Evolutionary conservation across 2,888 invertebrate genomes (phyloP).

Genomic region (Diarsia dahlii): DNA sequence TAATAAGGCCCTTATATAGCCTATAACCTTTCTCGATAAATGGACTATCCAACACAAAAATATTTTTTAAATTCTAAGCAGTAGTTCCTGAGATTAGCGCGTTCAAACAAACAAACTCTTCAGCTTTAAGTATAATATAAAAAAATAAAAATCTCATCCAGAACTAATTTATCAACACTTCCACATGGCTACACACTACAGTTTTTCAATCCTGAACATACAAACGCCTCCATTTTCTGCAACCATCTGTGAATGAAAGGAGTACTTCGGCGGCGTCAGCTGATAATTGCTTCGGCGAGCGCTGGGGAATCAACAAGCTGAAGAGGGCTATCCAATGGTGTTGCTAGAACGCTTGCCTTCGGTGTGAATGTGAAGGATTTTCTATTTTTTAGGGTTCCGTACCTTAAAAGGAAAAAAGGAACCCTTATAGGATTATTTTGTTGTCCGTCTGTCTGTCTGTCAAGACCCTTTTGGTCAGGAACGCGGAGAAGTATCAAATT

Average conservation of each 20-base stretch:
- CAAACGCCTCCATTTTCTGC: conserved; percentile 35
- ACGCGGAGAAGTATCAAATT: neutral
- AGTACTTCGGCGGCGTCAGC: conserved; percentile 23
- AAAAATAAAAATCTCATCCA: neutral
- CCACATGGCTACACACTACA: neutral
- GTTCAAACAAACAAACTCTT: no score
- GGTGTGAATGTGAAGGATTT: neutral
- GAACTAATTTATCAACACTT: neutral
- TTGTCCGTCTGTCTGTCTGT: neutral
- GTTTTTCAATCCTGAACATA: conserved; percentile 33
- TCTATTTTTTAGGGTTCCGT: neutral
- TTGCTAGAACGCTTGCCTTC: neutral
- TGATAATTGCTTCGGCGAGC: conserved; percentile 50
- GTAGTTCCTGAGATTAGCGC: no score
- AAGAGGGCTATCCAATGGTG: conserved; percentile 33
- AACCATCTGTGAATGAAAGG: conserved; percentile 49
- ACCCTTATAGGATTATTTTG: neutral
- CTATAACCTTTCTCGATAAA: no score
- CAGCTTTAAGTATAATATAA: no score
- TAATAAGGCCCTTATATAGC: no score
- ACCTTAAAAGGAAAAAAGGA: neutral
- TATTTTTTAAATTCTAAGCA: no score
- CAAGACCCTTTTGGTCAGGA: neutral
- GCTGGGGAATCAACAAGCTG: conserved; percentile 33
- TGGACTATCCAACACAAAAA: no score